Conservation (phyloP, 2,888 invertebrate genomes). For the Eumacrocentrus americanus region DNA sequence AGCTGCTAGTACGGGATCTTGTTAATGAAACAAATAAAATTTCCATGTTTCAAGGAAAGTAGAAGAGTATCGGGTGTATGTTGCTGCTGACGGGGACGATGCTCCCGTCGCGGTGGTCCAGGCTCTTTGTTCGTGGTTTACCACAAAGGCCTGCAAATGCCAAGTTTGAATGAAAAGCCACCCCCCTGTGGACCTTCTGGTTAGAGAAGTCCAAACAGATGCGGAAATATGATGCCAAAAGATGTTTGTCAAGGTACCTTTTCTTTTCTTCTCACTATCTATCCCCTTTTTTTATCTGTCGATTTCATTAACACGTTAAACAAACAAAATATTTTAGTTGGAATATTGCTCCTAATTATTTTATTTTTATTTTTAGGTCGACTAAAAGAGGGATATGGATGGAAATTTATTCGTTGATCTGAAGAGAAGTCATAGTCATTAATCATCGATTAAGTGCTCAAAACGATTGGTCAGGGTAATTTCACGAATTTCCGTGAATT, state of each 20-base stretch:
- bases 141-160: conserved; percentile 60
- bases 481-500: conserved; percentile 59
- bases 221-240: conserved; percentile 55
- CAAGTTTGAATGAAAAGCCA: conserved; percentile 55
- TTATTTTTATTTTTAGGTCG: conserved; percentile 1
- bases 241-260: conserved; percentile 45
- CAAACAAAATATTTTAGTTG: not conserved
- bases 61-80: conserved; percentile 9
- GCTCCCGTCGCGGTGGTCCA: conserved; percentile 25
- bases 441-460: conserved; percentile 60
- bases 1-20: no score
- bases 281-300: not conserved
- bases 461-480: conserved; percentile 56
- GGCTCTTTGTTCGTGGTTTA: conserved; percentile 54
- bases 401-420: conserved; percentile 8
- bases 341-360: not conserved
- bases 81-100: conserved; percentile 4
- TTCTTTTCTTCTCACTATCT: conserved; percentile 18
- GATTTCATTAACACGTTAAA: no score
- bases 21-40: conserved; percentile 16
- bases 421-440: conserved; percentile 45
- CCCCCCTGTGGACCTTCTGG: conserved; percentile 32
- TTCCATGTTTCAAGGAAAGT: conserved; percentile 24
- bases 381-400: no score
- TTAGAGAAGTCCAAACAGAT: conserved; percentile 51